Evolutionary conservation across 2,113 vertebrate genomes (phyloP), one percentile per base, ranked within the genome.

Genomic region (Fukomys damarensis): DNA sequence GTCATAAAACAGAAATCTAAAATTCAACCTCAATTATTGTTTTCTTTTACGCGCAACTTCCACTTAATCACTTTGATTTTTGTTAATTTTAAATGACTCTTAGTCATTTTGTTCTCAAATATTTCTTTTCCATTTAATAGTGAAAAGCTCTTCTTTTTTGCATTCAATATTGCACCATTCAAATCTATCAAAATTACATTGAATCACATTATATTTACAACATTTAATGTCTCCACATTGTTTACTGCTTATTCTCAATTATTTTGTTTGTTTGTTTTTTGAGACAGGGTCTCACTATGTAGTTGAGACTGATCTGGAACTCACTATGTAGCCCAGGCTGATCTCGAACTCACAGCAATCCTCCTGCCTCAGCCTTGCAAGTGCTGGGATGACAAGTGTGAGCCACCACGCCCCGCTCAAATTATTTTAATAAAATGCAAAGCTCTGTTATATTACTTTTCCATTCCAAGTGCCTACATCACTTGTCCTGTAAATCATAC

Each of bases 101-200:
- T 83, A 88, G 54, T 61, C 49, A 85, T 93, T 32, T 76, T 79
- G 24, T 54, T 59, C 66, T 94, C 32, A 49, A n/a, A 16, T 63
- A 80, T 56, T 20, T 81, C 19, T 82, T 85, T n/a, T 76, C 58
- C 68, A 88, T 77, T 94, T 92, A 19, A 12, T 49, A 89, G 7
- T 79, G 12, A 5, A n/a, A 26, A 80, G 43, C 9, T 65, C 77
- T 52, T 84, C 46, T 74, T 93, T 89, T 76, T 38, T 7, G 28
- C 85, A 43, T 30, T 84, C 9, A 22, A n/a, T 41, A 4, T 35
- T 74, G 79, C 2, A 30, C 16, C 20, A 88, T 41, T 93, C 14
- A 92, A 41, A 82, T n/a, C n/a, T 86, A 89, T 58, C 84, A 70
- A 13, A 91, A 89, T 85, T 38, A 65, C 80, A 93, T 38, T 10